Conservation (phyloP, 2,113 vertebrate genomes). For the Ailuropoda melanoleuca region DNA sequence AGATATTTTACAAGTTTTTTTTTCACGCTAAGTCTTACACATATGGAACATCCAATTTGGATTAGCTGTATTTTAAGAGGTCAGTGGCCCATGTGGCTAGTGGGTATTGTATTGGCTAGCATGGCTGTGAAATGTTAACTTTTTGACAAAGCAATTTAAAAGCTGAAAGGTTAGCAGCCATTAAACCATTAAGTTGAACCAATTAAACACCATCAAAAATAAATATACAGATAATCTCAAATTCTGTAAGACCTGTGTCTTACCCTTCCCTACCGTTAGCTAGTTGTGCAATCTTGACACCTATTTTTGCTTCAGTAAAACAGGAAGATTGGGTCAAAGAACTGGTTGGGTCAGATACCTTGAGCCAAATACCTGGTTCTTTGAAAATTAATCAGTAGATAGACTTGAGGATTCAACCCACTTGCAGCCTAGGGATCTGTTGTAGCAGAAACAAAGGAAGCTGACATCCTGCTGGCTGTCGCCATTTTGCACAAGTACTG, state of each 20-base stretch:
- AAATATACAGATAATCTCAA: not conserved
- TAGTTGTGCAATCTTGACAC: not conserved
- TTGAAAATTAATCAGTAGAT: not conserved
- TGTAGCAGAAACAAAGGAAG: not conserved
- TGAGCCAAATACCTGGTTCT: not conserved
- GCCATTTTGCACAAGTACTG: accelerated
- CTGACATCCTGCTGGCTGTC: accelerated
- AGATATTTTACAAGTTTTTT: not conserved
- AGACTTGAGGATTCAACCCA: not conserved
- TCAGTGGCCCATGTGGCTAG: not conserved
- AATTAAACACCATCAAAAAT: not conserved
- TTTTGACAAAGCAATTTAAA: not conserved
- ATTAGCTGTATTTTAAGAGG: not conserved
- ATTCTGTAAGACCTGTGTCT: not conserved
- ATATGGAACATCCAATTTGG: not conserved
- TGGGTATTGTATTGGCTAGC: not conserved
- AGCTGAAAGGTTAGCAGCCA: not conserved
- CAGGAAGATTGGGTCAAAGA: not conserved
- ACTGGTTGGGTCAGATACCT: not conserved
- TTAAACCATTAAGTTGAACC: not conserved
- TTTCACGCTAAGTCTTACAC: not conserved
- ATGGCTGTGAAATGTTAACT: not conserved
- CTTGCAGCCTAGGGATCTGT: not conserved
- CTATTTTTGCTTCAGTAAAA: not conserved
- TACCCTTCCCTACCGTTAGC: not conserved